A percentile compares a stretch with the other conserved stretches of the same genome.
Evolutionary conservation across 1,140 invertebrate species (phyloP).

Genomic region (Panonychus citri): DNA sequence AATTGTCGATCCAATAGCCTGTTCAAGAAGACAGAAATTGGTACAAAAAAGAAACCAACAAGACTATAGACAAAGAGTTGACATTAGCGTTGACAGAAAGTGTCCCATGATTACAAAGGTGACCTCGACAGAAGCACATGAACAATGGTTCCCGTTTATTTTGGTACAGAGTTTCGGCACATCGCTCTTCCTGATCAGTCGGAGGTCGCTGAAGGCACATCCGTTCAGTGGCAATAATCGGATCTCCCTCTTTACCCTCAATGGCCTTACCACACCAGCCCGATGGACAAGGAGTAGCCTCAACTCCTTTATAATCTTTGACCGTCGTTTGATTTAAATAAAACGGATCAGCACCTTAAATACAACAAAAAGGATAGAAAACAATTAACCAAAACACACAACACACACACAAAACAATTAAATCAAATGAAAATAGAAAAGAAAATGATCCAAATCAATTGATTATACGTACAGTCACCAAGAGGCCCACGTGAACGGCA

Average conservation of each 20-base stretch:
- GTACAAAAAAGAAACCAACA: too few species aligned
- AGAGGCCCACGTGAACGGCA: constrained; percentile 63
- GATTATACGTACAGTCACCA: constrained; percentile 38
- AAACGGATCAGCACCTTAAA: constrained; percentile 42
- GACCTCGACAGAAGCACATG: constrained; percentile 78
- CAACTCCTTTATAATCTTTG: constrained; percentile 29
- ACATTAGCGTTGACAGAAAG: too few species aligned
- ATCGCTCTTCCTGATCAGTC: constrained; percentile 61
- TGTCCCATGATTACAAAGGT: constrained; percentile 44
- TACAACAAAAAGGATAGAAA: neutral
- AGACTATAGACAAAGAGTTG: too few species aligned
- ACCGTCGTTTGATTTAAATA: constrained; percentile 34
- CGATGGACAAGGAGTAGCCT: constrained; percentile 55
- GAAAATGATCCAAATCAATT: neutral
- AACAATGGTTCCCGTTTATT: constrained; percentile 42
- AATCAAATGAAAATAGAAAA: neutral
- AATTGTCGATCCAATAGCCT: too few species aligned
- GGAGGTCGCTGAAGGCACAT: constrained; percentile 62
- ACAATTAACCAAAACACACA: neutral
- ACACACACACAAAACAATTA: neutral
- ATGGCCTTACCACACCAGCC: constrained; percentile 81
- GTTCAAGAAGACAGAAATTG: too few species aligned
- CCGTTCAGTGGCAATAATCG: constrained; percentile 58
- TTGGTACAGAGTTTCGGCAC: constrained; percentile 48
- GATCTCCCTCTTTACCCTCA: constrained; percentile 42